Evolutionary conservation across 2,797 vertebrate genomes (phyloP), one percentile per base, ranked within the genome.

Genomic region (Premnoplex brunnescens): DNA sequence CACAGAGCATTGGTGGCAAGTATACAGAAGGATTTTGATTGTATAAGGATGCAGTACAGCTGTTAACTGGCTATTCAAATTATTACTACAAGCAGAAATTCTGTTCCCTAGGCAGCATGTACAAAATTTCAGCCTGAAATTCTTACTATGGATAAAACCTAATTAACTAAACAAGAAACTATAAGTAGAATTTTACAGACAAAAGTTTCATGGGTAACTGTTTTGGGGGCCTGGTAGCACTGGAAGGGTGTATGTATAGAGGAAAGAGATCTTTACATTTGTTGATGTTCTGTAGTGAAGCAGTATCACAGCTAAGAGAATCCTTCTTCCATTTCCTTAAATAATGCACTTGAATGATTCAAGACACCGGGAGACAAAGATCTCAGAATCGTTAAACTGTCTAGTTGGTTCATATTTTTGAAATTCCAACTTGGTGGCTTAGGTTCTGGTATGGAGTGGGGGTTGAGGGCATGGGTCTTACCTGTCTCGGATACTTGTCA

Each of bases 81-180:
- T 20, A 6, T 39, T 58, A 36, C 5, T 73, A 68, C 37, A 92
- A 85, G 49, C 55, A 80, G 30, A 68, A 28, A 82, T 59, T 63
- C 32, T 21, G 14, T 91, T 89, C 67, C 23, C 32, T 41, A 67
- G 26, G 72, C 22, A 85, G 27, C 36, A 56, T 6, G 4, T 37
- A 73, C 26, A 87, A 78, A 78, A 34, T 63, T 74, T 87, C 82
- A 83, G 32, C 37, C 44, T 66, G 22, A 32, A 85, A 46, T 74
- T 72, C 44, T 43, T 56, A 76, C n/a, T 83, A 63, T 6, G 55
- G 49, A 67, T 41, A 71, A 89, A 80, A 77, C 62, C 41, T 44
- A 24, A 48, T 14, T 49, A 7, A 62, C 66, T 39, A 73, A 85
- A 46, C 28, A 58, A 67, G 26, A 87, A 94, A 52, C 18, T 10